Conservation (phyloP, 1,140 invertebrate genomes). For the Bombus waltoni region DNA sequence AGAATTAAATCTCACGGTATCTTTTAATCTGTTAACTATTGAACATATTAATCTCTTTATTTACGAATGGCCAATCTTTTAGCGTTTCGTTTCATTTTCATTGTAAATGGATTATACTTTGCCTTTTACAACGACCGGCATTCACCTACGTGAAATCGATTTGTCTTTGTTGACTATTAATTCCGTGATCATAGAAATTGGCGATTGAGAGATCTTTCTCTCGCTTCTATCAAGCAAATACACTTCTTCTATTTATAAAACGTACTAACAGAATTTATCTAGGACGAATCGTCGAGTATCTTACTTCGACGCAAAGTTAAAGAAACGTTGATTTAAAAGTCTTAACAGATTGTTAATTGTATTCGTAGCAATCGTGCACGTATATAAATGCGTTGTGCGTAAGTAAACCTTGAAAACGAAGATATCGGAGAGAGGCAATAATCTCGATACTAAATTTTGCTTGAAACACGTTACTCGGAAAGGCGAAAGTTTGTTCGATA, state of each 20-base stretch:
- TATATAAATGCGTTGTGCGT: not conserved
- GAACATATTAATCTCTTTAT: too few species aligned
- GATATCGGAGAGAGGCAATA: not conserved
- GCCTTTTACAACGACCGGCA: too few species aligned
- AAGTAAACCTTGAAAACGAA: not conserved
- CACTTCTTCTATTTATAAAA: too few species aligned
- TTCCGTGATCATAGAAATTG: too few species aligned
- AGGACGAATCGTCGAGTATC: not conserved
- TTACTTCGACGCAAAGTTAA: too few species aligned
- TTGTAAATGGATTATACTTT: not conserved
- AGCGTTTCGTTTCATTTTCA: not conserved
- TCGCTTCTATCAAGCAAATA: too few species aligned
- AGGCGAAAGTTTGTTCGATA: slow-evolving; percentile 17
- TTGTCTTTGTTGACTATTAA: too few species aligned
- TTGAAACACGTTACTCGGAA: not conserved
- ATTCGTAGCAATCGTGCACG: not conserved
- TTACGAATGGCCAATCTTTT: too few species aligned
- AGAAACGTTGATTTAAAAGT: not conserved
- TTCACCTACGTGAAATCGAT: too few species aligned
- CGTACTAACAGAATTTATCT: not conserved
- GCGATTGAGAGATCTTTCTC: too few species aligned
- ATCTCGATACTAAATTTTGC: not conserved
- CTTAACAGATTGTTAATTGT: not conserved
- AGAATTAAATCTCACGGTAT: not conserved
- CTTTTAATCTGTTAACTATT: too few species aligned